These are phyloP conservation scores for Spodoptera littoralis DNA, from an alignment of 2,888 invertebrate species.

Conservation along the genomic window DNA sequence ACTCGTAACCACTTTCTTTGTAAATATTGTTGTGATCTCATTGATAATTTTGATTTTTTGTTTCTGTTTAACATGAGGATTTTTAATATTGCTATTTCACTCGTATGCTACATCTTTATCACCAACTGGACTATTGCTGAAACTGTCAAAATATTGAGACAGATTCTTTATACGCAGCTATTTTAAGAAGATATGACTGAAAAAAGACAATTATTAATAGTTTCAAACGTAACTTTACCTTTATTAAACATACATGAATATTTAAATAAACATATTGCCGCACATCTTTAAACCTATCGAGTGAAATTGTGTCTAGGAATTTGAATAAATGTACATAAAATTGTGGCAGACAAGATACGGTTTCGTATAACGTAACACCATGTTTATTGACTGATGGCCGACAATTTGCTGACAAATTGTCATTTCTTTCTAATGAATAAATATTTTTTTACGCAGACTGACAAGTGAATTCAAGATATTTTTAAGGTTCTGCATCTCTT, in stretches of 20 bases:
- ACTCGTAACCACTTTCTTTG: constrained; percentile 32
- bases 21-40: constrained; percentile 37
- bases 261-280: too few relatives aligned
- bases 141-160: constrained; percentile 32
- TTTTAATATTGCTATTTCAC: constrained; percentile 23
- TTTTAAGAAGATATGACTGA: too few relatives aligned
- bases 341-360: background rate
- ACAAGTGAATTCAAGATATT: constrained; percentile 63
- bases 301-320: too few relatives aligned
- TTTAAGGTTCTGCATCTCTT: constrained; percentile 56
- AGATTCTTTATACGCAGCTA: constrained; percentile 25
- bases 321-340: too few relatives aligned
- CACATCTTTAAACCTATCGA: too few relatives aligned
- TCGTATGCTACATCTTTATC: constrained; percentile 19
- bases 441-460: constrained; percentile 60
- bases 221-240: too few relatives aligned
- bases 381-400: constrained; percentile 63
- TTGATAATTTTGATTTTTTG: constrained; percentile 18
- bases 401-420: constrained; percentile 63
- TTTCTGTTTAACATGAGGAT: constrained; percentile 12
- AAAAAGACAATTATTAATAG: too few relatives aligned
- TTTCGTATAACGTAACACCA: constrained; percentile 40
- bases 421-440: constrained; percentile 67
- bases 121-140: constrained; percentile 12
- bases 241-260: too few relatives aligned